Evolutionary conservation across 2,888 invertebrate genomes (phyloP).

Genomic region (Anaspis maculata): DNA sequence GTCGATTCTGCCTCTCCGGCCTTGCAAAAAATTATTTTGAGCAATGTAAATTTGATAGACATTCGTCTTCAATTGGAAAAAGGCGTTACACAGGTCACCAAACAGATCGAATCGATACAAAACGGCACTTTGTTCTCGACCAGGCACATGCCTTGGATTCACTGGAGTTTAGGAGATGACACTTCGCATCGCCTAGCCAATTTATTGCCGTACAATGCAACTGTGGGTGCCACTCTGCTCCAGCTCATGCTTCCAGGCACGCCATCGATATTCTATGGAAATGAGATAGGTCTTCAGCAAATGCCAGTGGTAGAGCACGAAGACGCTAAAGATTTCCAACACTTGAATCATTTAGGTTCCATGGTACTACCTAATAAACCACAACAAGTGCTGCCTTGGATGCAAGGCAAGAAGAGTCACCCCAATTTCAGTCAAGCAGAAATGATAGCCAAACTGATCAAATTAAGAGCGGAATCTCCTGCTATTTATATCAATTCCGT

Average conservation of each 20-base stretch:
- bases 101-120: slow-evolving; percentile 50
- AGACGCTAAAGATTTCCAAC: slow-evolving; percentile 49
- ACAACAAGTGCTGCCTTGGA: slow-evolving; percentile 57
- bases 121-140: slow-evolving; percentile 53
- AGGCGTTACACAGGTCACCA: slow-evolving; percentile 50
- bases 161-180: slow-evolving; percentile 68
- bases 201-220: slow-evolving; percentile 51
- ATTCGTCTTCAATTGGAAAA: slow-evolving; percentile 53
- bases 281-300: slow-evolving; percentile 71
- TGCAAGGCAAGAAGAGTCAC: slow-evolving; percentile 48
- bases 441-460: slow-evolving; percentile 51
- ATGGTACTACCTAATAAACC: slow-evolving; percentile 56
- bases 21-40: slow-evolving; percentile 53
- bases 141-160: slow-evolving; percentile 63
- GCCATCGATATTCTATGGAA: slow-evolving; percentile 83
- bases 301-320: slow-evolving; percentile 50
- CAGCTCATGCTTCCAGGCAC: slow-evolving; percentile 81
- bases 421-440: slow-evolving; percentile 48
- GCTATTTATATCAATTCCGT: slow-evolving; percentile 67
- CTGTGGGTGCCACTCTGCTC: slow-evolving; percentile 61
- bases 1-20: slow-evolving; percentile 44
- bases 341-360: slow-evolving; percentile 59
- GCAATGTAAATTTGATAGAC: slow-evolving; percentile 64
- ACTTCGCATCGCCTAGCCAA: slow-evolving; percentile 55
- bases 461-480: slow-evolving; percentile 54